Base-by-base conservation (phyloP, 2,797 vertebrate species). In the Silurus aristotelis region DNA sequence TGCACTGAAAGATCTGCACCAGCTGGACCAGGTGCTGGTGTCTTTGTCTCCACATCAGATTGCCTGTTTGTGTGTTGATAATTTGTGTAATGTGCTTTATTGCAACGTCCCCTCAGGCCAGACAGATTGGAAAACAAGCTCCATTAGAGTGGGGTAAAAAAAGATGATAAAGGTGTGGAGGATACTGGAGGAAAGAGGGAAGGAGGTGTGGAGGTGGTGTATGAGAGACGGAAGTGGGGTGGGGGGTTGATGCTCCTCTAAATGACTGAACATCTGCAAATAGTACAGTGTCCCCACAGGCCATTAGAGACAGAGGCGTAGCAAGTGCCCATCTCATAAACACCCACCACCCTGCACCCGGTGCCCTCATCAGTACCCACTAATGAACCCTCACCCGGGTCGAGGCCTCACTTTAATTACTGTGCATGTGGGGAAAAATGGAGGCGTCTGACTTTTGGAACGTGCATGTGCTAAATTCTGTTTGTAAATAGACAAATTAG, bases 181-280 rank as follows among this genome's bases (percentile, higher is more conserved):
- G 70, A 80, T 38, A 84, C 38, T 83, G 56, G 72, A 80, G 56
- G 72, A 80, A 64, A 27, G 55, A 75, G 38, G 52, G 83, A 79
- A 46, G 84, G 70, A 82, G 38, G 38, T 38, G 48, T 52, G 48
- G 48, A 52, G 48, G 63, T 25, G 12, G 68, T 73, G 38, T 46
- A 82, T 43, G 64, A 55, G 76, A 63, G 27, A 67, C 48, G 6
- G 48, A 52, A 38, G 38, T 38, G 38, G 48, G 48, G 48, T 1
- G 48, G 75, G 67, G 64, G 80, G 64, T n/a, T 83, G 80, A 85
- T 43, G 55, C 86, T 81, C 48, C 60, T 83, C 81, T 91, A 89
- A 91, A 89, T 89, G 87, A 87, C 89, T 71, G 67, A 84, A 89
- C 87, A 89, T 89, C 88, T 89, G 86, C 84, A 76, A 86, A 87